Evolutionary conservation across 2,797 vertebrate genomes (phyloP).

Genomic region (Parauchenoglanis ngamensis): DNA sequence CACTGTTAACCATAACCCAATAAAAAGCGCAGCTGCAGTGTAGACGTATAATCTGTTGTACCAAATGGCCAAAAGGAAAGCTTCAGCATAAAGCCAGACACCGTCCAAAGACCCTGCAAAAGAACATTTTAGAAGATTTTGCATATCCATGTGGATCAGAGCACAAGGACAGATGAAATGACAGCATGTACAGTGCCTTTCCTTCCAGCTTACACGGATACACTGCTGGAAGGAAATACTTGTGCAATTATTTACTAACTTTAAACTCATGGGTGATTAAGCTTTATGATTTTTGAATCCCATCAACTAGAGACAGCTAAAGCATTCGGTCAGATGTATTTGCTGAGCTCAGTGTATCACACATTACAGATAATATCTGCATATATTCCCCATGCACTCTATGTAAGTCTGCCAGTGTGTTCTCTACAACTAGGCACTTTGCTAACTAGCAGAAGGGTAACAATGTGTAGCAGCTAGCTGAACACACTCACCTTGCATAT

Average conservation of each 20-base stretch:
- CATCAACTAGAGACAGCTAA: not conserved
- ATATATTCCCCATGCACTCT: not conserved
- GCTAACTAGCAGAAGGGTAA: not conserved
- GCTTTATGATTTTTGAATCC: too few relatives aligned
- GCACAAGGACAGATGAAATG: not conserved
- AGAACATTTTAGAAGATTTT: not conserved
- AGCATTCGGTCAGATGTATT: not conserved
- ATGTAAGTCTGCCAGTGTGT: not conserved
- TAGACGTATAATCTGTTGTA: constrained; percentile 86
- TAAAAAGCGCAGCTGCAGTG: constrained; percentile 74
- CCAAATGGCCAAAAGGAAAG: constrained; percentile 78
- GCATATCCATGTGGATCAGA: not conserved
- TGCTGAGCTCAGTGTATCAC: not conserved
- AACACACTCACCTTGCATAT: constrained; percentile 41
- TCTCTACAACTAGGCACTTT: not conserved
- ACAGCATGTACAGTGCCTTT: not conserved
- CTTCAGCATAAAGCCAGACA: constrained; percentile 60
- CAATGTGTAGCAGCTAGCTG: not conserved
- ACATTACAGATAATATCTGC: not conserved
- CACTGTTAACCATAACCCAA: constrained; percentile 81
- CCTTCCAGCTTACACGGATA: not conserved
- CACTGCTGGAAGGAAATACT: not conserved
- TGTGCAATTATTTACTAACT: not conserved
- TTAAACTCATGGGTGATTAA: not conserved
- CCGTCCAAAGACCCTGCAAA: constrained; percentile 64